Conservation (phyloP, 2,113 vertebrate genomes). For the Nesospiza acunhae region DNA sequence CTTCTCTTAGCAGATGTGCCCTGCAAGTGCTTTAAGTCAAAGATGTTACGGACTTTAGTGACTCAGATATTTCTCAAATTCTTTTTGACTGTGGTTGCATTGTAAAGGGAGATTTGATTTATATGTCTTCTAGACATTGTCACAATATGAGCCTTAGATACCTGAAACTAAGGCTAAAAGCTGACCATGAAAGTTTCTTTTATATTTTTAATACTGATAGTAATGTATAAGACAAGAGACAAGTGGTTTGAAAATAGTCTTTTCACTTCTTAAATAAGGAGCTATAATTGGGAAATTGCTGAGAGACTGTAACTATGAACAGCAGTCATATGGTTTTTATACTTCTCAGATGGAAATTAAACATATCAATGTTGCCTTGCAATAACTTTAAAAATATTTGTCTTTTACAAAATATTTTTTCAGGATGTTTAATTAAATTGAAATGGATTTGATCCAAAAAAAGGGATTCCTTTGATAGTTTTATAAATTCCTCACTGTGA, state of each 20-base stretch:
- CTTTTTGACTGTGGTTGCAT: background rate
- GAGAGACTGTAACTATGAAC: constrained; percentile 24
- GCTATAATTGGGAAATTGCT: constrained; percentile 54
- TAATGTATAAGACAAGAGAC: background rate
- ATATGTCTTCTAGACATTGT: background rate
- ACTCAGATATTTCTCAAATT: constrained; percentile 14
- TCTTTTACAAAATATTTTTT: constrained; percentile 52
- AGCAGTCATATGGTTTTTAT: constrained; percentile 53
- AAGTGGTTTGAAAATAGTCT: constrained; percentile 37
- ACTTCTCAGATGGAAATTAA: constrained; percentile 54
- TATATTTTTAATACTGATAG: background rate
- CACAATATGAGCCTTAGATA: background rate
- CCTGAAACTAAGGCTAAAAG: background rate
- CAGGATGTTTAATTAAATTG: constrained; percentile 47
- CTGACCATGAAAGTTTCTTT: background rate
- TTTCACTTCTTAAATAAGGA: constrained; percentile 45
- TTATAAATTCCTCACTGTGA: constrained; percentile 30
- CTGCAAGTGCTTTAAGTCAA: background rate
- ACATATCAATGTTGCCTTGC: constrained; percentile 38
- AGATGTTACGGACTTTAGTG: background rate
- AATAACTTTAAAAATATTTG: constrained; percentile 56
- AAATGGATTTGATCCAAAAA: constrained; percentile 14
- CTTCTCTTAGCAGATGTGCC: background rate
- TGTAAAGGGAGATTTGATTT: background rate
- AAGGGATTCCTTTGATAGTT: constrained; percentile 39